Conservation (phyloP, 2,797 vertebrate genomes). For the Amphiprion clarkii region DNA sequence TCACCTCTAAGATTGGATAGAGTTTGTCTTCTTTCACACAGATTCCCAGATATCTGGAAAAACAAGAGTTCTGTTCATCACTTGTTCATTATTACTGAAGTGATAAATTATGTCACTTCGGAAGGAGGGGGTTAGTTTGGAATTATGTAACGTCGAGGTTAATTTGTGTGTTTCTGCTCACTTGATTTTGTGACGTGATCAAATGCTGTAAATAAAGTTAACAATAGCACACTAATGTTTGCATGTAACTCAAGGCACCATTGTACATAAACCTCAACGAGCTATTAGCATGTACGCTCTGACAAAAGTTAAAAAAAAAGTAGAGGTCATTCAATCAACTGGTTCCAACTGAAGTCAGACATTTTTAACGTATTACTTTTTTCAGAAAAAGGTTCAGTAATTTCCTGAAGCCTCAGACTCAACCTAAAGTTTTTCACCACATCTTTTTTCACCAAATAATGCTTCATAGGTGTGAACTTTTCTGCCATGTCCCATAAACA, state of each 20-base stretch:
- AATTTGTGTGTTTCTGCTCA: background rate
- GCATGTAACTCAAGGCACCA: too few species aligned
- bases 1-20: constrained; percentile 92
- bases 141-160: too few species aligned
- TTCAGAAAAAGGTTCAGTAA: too few species aligned
- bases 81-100: background rate
- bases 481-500: too few species aligned
- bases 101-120: background rate
- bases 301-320: background rate
- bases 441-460: too few species aligned
- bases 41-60: constrained; percentile 90
- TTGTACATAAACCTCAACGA: too few species aligned
- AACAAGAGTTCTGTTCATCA: constrained; percentile 8
- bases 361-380: background rate
- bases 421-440: too few species aligned
- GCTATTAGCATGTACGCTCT: too few species aligned
- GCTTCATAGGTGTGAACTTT: too few species aligned
- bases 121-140: background rate
- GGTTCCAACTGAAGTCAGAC: background rate
- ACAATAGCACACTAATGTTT: too few species aligned
- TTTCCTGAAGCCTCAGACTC: too few species aligned
- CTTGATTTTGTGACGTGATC: background rate
- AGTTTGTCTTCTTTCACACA: constrained; percentile 92
- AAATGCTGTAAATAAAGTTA: too few species aligned
- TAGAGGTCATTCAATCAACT: background rate